Evolutionary conservation across 2,797 vertebrate genomes (phyloP).

Genomic region (Jordanella pulchra): DNA sequence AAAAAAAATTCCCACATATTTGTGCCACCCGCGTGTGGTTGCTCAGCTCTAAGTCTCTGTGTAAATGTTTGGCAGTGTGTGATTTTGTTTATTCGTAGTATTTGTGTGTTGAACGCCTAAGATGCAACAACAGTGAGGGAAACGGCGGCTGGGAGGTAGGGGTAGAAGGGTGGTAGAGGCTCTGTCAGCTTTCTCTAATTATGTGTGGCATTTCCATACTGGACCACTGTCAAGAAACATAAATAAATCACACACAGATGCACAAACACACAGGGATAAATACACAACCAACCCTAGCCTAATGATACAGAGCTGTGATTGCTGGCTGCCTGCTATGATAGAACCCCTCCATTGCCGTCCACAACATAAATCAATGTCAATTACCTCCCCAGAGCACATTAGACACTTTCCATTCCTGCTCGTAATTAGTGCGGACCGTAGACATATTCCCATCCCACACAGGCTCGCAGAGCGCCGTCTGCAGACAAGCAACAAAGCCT

Average conservation of each 20-base stretch:
- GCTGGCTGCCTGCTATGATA: constrained; percentile 77
- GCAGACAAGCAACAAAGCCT: constrained; percentile 62
- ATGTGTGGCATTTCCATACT: constrained; percentile 72
- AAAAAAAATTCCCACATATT: constrained; percentile 49
- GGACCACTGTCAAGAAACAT: constrained; percentile 70
- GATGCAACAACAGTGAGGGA: constrained; percentile 50
- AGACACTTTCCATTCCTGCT: constrained; percentile 76
- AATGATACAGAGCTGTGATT: constrained; percentile 78
- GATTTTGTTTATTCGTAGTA: constrained; percentile 27
- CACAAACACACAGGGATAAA: constrained; percentile 33
- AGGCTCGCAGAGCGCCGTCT: constrained; percentile 50
- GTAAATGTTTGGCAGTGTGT: constrained; percentile 49
- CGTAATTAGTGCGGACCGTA: constrained; percentile 75
- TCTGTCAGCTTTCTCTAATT: constrained; percentile 76
- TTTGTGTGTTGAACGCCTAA: constrained; percentile 37
- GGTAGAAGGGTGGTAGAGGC: constrained; percentile 9
- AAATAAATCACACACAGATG: constrained; percentile 55
- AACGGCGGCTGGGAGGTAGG: constrained; percentile 29
- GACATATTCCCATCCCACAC: constrained; percentile 72
- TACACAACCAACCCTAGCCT: constrained; percentile 48
- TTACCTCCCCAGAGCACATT: constrained; percentile 81
- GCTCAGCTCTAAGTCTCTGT: constrained; percentile 19
- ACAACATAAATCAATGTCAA: constrained; percentile 86
- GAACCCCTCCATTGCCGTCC: constrained; percentile 74
- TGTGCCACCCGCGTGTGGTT: constrained; percentile 40